phyloP scores from a whole-genome alignment of 2,113 vertebrate species.

The Cheilinus undulatus region DNA sequence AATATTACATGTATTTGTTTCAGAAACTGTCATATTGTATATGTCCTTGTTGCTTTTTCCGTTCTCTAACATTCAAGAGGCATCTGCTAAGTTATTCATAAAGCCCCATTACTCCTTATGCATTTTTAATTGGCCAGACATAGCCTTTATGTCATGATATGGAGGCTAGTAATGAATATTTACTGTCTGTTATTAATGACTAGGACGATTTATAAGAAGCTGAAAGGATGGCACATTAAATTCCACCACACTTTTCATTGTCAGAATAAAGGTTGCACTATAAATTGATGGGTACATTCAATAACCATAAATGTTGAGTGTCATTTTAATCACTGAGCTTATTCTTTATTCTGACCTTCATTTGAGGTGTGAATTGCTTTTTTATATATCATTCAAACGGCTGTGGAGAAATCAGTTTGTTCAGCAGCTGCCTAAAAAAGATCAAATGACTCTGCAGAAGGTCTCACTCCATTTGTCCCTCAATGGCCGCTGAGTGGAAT shows the following conservation, averaged over 20 bases:
- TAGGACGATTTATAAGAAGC: constrained; percentile 90
- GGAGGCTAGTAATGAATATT: constrained; percentile 96
- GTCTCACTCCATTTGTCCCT: constrained; percentile 58
- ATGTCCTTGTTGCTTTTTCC: constrained; percentile 42
- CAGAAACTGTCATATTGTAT: constrained; percentile 35
- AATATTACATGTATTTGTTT: neutral
- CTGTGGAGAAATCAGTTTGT: neutral
- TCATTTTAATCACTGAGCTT: constrained; percentile 31
- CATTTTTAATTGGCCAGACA: constrained; percentile 95
- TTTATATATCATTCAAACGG: neutral
- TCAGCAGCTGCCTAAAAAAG: constrained; percentile 12
- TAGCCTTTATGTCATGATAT: constrained; percentile 95
- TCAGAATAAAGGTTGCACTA: constrained; percentile 24
- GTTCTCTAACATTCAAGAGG: constrained; percentile 82
- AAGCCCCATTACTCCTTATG: constrained; percentile 95
- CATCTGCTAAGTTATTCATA: constrained; percentile 98
- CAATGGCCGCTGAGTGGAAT: constrained; percentile 50
- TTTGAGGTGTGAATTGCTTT: constrained; percentile 15
- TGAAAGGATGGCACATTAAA: constrained; percentile 88
- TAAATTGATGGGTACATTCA: constrained; percentile 37
- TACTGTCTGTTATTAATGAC: constrained; percentile 94
- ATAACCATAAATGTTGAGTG: constrained; percentile 39
- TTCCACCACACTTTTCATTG: constrained; percentile 81
- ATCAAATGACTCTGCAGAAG: constrained; percentile 39
- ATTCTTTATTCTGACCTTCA: constrained; percentile 30